Conservation (phyloP, 1,140 invertebrate species). For the Asobara japonica region DNA sequence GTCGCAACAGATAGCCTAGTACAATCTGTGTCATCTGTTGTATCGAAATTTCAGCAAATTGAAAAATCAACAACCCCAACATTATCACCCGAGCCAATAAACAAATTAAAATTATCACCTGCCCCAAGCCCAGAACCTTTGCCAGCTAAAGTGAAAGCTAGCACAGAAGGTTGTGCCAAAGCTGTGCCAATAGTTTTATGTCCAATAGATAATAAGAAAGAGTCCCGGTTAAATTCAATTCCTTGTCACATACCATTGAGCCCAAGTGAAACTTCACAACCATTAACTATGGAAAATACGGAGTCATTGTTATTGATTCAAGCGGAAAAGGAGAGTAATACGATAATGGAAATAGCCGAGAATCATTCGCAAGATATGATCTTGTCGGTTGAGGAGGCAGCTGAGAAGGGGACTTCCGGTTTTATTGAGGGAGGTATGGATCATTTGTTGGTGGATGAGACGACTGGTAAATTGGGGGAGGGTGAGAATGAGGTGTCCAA, state of each 20-base stretch:
- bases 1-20: slow-evolving; percentile 59
- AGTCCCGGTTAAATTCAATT: not conserved
- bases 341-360: too few relatives aligned
- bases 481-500: too few relatives aligned
- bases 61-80: slow-evolving; percentile 54
- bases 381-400: too few relatives aligned
- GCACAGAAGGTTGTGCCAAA: not conserved
- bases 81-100: slow-evolving; percentile 53
- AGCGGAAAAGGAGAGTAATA: too few relatives aligned
- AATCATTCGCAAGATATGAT: too few relatives aligned
- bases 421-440: too few relatives aligned
- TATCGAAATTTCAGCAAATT: slow-evolving; percentile 62
- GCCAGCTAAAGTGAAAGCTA: slow-evolving; percentile 12
- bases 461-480: too few relatives aligned
- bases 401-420: too few relatives aligned
- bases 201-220: not conserved
- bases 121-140: slow-evolving; percentile 56
- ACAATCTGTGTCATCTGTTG: slow-evolving; percentile 59
- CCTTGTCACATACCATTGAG: not conserved
- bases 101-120: slow-evolving; percentile 57
- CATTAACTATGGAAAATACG: not conserved
- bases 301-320: too few relatives aligned
- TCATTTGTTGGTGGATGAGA: too few relatives aligned
- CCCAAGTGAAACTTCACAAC: not conserved
- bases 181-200: not conserved